Base-by-base conservation (phyloP, 2,797 vertebrate genomes). In the Valencia hispanica region DNA sequence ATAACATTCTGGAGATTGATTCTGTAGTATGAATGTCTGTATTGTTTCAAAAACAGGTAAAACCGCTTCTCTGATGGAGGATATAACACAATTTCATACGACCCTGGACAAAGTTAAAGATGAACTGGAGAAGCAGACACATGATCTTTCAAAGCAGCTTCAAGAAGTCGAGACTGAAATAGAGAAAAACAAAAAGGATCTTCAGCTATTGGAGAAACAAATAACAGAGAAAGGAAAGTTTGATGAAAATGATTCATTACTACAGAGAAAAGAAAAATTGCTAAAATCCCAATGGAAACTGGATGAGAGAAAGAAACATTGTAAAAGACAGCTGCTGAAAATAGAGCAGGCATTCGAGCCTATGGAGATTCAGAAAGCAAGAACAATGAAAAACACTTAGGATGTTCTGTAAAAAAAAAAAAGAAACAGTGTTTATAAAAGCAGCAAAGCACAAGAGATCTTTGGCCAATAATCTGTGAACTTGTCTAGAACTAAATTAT, bases 71-170 rank as follows among this genome's bases (percentile, higher is more conserved):
- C 20, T 20, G 8, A 50, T 20, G 22, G 48, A 0, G 20, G 22
- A 9, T 2, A 51, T 9, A 1, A 9, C 22, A 22, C 8, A 25
- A 10, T 6, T 63, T 0, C 8, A 0, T 25, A 0, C 0, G 0
- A 25, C 50, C 3, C 10, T 25, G 36, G 15, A 43, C 0, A 27
- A 68, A 41, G 12, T 68, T 0, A 45, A 45, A 2, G 3, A 7
- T 5, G 41, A 68, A 45, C 25, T 41, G 39, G 41, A 45, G 18
- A n/a, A n/a, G 2, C 51, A 55, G 51, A 55, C 12, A 55, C 6
- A 2, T 15, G 8, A 45, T 4, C 2, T 45, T 2, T 14, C 6
- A 7, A 0, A 25, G 0, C 14, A 45, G n/a, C 25, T 68, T 1
- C 0, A n/a, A 68, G 12, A 68, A 0, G 5, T 10, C 0, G 25